phyloP scores from a whole-genome alignment of 2,797 vertebrate genomes.

The Xenopus petersii region DNA sequence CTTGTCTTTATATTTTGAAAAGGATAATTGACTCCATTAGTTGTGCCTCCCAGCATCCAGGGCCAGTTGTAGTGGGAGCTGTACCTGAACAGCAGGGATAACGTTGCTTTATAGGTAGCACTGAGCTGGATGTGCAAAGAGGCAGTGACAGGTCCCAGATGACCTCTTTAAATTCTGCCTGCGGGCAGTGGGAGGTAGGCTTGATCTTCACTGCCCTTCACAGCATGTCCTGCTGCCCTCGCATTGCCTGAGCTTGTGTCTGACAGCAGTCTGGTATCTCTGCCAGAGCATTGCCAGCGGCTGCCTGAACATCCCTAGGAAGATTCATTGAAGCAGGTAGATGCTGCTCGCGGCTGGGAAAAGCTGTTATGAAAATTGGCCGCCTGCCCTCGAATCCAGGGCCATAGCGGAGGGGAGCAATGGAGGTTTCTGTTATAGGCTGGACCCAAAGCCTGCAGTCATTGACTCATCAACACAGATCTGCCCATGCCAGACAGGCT shows the following conservation, averaged over 20 bases:
- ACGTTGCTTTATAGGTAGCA: no score
- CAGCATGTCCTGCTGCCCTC: background rate
- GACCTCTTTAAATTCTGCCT: background rate
- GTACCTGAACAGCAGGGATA: no score
- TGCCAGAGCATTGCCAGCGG: background rate
- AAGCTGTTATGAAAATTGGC: slow-evolving; percentile 36
- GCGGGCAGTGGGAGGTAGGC: background rate
- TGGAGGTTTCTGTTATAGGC: slow-evolving; percentile 21
- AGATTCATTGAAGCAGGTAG: slow-evolving; percentile 32
- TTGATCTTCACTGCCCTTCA: slow-evolving; percentile 15
- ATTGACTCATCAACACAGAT: slow-evolving; percentile 26
- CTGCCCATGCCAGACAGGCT: slow-evolving; percentile 21
- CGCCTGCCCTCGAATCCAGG: slow-evolving; percentile 14
- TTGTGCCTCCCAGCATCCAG: no score
- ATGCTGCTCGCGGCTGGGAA: slow-evolving; percentile 8
- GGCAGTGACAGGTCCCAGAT: no score
- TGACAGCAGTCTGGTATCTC: background rate
- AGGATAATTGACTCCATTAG: no score
- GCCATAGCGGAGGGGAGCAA: background rate
- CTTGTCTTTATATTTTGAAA: no score
- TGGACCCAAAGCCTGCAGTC: slow-evolving; percentile 16
- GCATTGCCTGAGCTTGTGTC: background rate
- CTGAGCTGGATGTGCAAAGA: no score
- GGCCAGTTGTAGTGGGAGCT: no score
- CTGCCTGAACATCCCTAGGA: slow-evolving; percentile 21